Evolutionary conservation across 2,888 invertebrate genomes (phyloP).

Genomic region (Torymus tubicola): DNA sequence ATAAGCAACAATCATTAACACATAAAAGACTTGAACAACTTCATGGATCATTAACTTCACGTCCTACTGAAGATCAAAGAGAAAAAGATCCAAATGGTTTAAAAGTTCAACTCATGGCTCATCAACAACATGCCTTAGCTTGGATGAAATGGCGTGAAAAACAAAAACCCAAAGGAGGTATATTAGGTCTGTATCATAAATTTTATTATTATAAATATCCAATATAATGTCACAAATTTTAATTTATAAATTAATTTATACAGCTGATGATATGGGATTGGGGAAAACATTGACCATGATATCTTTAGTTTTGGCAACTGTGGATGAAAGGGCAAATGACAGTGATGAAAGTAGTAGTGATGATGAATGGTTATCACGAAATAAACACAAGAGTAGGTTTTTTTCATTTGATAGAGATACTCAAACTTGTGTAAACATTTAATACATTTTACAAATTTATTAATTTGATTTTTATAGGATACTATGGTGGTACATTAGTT

Average conservation of each 20-base stretch:
- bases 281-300: slow-evolving; percentile 92
- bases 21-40: slow-evolving; percentile 84
- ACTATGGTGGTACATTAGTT: slow-evolving; percentile 87
- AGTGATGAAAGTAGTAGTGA: slow-evolving; percentile 69
- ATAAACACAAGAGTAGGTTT: slow-evolving; percentile 48
- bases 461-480: slow-evolving; percentile 53
- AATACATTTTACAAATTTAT: slow-evolving; percentile 22
- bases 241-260: slow-evolving; percentile 43
- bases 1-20: slow-evolving; percentile 83
- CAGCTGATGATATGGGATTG: slow-evolving; percentile 88
- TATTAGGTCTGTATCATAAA: slow-evolving; percentile 81
- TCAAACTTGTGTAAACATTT: neutral
- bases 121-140: slow-evolving; percentile 90
- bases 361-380: slow-evolving; percentile 58
- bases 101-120: slow-evolving; percentile 84
- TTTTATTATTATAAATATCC: neutral
- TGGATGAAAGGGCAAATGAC: neutral
- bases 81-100: slow-evolving; percentile 81
- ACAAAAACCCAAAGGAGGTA: slow-evolving; percentile 91
- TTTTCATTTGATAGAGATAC: neutral
- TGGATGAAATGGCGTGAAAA: slow-evolving; percentile 94
- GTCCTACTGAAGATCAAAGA: slow-evolving; percentile 80
- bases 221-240: slow-evolving; percentile 4
- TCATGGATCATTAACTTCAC: slow-evolving; percentile 83
- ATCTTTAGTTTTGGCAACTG: slow-evolving; percentile 79